Evolutionary conservation across 1,140 invertebrate genomes (phyloP).

Genomic region (Sinonovacula constricta): DNA sequence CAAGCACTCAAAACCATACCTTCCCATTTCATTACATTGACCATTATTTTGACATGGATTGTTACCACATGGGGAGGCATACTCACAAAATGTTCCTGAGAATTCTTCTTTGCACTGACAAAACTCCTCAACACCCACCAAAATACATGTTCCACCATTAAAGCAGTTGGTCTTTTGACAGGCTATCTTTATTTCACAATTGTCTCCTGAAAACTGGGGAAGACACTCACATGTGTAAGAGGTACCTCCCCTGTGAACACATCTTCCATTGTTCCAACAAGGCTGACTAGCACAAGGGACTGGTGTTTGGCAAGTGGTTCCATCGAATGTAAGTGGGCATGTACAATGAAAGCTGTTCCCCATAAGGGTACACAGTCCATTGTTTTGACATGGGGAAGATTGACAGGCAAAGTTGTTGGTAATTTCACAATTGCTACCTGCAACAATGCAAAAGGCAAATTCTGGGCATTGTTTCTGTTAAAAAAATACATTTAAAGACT

Average conservation of each 20-base stretch:
- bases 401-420: slow-evolving; percentile 41
- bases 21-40: slow-evolving; percentile 56
- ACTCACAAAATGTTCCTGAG: slow-evolving; percentile 70
- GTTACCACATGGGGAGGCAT: slow-evolving; percentile 62
- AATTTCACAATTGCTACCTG: slow-evolving; percentile 48
- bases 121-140: slow-evolving; percentile 79
- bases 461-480: too few species aligned
- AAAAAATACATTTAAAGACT: too few species aligned
- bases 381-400: slow-evolving; percentile 88
- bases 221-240: slow-evolving; percentile 64
- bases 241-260: slow-evolving; percentile 40
- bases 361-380: slow-evolving; percentile 91
- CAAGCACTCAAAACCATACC: slow-evolving; percentile 54
- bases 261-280: slow-evolving; percentile 62
- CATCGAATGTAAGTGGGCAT: slow-evolving; percentile 48
- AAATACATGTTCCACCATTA: slow-evolving; percentile 88
- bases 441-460: neutral
- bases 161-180: slow-evolving; percentile 64
- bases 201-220: slow-evolving; percentile 85
- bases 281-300: slow-evolving; percentile 63
- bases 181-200: slow-evolving; percentile 86
- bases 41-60: slow-evolving; percentile 62
- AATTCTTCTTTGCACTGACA: slow-evolving; percentile 61
- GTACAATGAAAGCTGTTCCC: slow-evolving; percentile 47
- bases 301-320: slow-evolving; percentile 83